Conservation (phyloP, 2,113 vertebrate species). For the Chlamydotis undulata region DNA sequence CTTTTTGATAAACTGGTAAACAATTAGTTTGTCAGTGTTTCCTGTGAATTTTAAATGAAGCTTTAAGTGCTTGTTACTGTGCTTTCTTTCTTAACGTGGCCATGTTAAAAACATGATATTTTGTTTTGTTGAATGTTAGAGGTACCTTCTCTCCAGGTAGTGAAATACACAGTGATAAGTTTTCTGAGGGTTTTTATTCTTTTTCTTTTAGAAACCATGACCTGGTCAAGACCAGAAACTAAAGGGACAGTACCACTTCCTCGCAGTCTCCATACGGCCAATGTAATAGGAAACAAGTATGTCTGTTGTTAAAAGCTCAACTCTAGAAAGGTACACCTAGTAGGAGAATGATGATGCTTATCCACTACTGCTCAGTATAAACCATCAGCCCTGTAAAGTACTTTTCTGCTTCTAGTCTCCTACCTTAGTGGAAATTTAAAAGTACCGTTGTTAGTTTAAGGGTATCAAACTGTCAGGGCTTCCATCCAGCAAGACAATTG, state of each 20-base stretch:
- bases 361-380: constrained; percentile 44
- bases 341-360: constrained; percentile 63
- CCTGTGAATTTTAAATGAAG: not conserved
- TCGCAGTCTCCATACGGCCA: constrained; percentile 95
- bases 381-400: not conserved
- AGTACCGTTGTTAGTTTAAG: not conserved
- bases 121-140: not conserved
- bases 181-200: constrained; percentile 3
- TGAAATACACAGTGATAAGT: not conserved
- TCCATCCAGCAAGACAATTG: not conserved
- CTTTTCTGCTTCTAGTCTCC: not conserved
- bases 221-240: constrained; percentile 88
- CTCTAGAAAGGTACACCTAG: constrained; percentile 76
- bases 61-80: not conserved
- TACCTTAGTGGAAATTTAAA: not conserved
- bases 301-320: constrained; percentile 74
- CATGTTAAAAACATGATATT: not conserved
- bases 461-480: not conserved
- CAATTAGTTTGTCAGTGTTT: not conserved
- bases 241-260: constrained; percentile 87
- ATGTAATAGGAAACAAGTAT: constrained; percentile 95
- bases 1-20: not conserved
- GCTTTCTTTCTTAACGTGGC: not conserved
- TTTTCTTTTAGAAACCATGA: constrained; percentile 88
- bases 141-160: not conserved